phyloP scores from a whole-genome alignment of 2,113 vertebrate genomes.

The Fregata magnificens region DNA sequence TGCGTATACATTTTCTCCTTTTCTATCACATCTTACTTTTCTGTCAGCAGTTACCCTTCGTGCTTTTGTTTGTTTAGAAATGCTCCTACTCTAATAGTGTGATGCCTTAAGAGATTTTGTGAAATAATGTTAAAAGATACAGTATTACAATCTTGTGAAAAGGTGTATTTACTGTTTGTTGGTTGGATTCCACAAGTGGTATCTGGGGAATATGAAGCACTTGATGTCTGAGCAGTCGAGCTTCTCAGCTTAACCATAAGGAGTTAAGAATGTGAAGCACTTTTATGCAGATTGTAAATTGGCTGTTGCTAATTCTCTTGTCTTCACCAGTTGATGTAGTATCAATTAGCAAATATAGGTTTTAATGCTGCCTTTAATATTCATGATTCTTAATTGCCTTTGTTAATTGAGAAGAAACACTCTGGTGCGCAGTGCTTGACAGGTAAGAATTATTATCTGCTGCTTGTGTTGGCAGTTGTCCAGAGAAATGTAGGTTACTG shows the following conservation, averaged over 20 bases:
- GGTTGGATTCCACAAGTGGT: neutral
- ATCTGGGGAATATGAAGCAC: neutral
- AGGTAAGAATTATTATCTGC: conserved; percentile 63
- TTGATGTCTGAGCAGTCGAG: neutral
- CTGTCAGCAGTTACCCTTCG: neutral
- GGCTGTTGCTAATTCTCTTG: conserved; percentile 28
- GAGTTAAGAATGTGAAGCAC: conserved; percentile 37
- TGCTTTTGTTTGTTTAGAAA: neutral
- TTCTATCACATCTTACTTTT: neutral
- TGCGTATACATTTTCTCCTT: neutral
- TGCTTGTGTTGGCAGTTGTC: conserved; percentile 53
- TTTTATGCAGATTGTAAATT: conserved; percentile 33
- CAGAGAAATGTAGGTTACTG: conserved; percentile 43
- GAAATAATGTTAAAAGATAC: neutral
- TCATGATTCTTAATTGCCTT: conserved; percentile 73
- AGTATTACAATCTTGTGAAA: neutral
- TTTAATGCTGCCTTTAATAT: conserved; percentile 70
- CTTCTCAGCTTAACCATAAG: neutral
- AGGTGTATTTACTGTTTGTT: neutral
- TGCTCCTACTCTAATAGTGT: neutral
- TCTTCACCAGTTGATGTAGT: conserved; percentile 48
- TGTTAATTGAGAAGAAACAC: conserved; percentile 71
- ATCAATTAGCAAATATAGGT: conserved; percentile 66
- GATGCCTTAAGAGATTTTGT: neutral
- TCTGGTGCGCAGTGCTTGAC: conserved; percentile 46